phyloP scores from a whole-genome alignment of 2,797 vertebrate genomes.

The Pseudocheirus occidentalis region DNA sequence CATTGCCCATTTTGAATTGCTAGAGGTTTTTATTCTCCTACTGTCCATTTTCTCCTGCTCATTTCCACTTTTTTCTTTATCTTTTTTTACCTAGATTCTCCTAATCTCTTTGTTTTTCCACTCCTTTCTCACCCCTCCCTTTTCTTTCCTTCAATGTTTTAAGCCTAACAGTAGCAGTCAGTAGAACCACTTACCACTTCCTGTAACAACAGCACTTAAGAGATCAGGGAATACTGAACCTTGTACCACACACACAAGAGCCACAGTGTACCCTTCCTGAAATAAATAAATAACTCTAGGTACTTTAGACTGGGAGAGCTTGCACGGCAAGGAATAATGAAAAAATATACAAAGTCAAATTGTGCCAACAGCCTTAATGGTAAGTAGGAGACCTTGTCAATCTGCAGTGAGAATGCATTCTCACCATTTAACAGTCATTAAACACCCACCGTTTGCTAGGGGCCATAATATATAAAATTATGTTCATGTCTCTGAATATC shows the following conservation, averaged over 20 bases:
- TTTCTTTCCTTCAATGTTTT: neutral
- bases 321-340: neutral
- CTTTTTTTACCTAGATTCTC: neutral
- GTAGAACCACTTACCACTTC: neutral
- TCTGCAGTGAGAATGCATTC: neutral
- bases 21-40: neutral
- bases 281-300: neutral
- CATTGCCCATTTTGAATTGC: neutral
- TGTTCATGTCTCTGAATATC: neutral
- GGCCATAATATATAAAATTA: neutral
- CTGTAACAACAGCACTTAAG: neutral
- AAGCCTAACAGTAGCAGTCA: neutral
- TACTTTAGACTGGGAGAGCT: neutral
- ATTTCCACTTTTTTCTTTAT: neutral
- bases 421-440: conserved; percentile 22
- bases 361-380: neutral
- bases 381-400: conserved; percentile 4
- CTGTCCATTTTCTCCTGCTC: neutral
- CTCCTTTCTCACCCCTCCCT: neutral
- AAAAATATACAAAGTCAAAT: neutral
- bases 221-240: neutral
- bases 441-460: neutral
- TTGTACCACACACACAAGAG: neutral
- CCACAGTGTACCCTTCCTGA: neutral
- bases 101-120: neutral